Conservation (phyloP, 2,888 invertebrate species). For the Temnothorax ravouxi region DNA sequence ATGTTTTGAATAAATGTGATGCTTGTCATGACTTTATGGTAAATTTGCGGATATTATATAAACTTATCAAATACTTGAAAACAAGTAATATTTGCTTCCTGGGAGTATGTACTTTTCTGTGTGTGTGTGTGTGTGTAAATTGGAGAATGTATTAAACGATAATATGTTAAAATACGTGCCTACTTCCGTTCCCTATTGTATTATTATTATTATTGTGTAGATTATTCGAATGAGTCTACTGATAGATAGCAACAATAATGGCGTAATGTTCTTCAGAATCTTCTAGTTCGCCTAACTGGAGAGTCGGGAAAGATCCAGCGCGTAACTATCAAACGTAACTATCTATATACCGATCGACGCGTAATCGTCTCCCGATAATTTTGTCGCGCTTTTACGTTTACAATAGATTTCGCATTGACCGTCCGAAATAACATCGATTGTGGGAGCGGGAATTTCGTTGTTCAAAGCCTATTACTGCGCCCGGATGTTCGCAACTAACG, state of each 20-base stretch:
- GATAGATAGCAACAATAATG: conserved; percentile 50
- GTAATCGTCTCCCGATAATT: neutral
- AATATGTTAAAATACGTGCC: neutral
- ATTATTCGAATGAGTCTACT: neutral
- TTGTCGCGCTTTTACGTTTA: conserved; percentile 3
- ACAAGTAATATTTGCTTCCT: too few species aligned
- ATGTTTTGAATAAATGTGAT: too few species aligned
- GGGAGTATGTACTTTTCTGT: too few species aligned
- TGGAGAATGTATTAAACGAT: neutral
- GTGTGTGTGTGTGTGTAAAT: neutral
- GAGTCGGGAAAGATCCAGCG: neutral
- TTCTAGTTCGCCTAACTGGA: neutral
- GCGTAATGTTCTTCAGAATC: neutral
- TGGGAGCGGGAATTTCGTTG: conserved; percentile 63
- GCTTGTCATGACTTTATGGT: too few species aligned
- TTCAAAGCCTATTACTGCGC: conserved; percentile 71
- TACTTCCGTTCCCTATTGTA: neutral
- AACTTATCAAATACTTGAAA: too few species aligned
- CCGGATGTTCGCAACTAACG: conserved; percentile 77
- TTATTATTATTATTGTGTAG: conserved; percentile 9
- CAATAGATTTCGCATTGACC: neutral
- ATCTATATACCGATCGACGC: neutral
- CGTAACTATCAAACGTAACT: neutral
- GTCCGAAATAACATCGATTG: conserved; percentile 55
- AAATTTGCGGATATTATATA: too few species aligned